A percentile compares a stretch with the other conserved stretches of the same genome.
Conservation (phyloP, 2,113 vertebrate species). For the Nicator chloris region DNA sequence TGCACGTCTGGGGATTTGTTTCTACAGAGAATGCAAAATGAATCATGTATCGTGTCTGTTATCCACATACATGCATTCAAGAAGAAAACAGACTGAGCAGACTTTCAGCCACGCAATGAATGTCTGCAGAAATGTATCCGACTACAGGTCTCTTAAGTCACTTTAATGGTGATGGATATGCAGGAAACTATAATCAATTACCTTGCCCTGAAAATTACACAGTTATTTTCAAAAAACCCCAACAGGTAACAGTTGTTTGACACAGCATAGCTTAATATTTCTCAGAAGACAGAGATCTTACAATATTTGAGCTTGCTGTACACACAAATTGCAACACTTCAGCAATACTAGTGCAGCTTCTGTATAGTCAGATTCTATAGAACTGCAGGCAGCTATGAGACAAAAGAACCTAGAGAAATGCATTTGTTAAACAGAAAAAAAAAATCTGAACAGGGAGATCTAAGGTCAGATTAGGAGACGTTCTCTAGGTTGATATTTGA, state of each 20-base stretch:
- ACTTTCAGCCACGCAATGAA: slow-evolving; percentile 35
- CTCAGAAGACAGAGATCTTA: slow-evolving; percentile 14
- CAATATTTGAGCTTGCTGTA: slow-evolving; percentile 12
- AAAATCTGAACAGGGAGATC: not conserved
- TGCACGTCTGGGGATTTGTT: slow-evolving; percentile 22
- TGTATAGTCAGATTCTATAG: not conserved
- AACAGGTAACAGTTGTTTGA: slow-evolving; percentile 48
- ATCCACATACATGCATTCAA: not conserved
- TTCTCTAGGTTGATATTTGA: slow-evolving; percentile 11
- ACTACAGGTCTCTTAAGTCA: slow-evolving; percentile 52
- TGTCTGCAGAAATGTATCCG: slow-evolving; percentile 5
- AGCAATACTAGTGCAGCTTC: not conserved
- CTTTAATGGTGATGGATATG: slow-evolving; percentile 65
- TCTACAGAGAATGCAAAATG: slow-evolving; percentile 34
- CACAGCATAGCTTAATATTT: slow-evolving; percentile 41
- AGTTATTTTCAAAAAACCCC: slow-evolving; percentile 48
- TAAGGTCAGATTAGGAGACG: slow-evolving; percentile 30
- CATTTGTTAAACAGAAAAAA: not conserved
- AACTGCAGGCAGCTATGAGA: not conserved
- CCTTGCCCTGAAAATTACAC: slow-evolving; percentile 55
- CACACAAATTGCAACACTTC: not conserved
- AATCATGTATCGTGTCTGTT: not conserved
- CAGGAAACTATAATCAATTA: slow-evolving; percentile 58
- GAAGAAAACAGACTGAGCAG: slow-evolving; percentile 35
- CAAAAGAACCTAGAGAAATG: not conserved